Evolutionary conservation across 2,888 invertebrate genomes (phyloP), one percentile per base, ranked within the genome.

Genomic region (Ischnus inquisitorius): DNA sequence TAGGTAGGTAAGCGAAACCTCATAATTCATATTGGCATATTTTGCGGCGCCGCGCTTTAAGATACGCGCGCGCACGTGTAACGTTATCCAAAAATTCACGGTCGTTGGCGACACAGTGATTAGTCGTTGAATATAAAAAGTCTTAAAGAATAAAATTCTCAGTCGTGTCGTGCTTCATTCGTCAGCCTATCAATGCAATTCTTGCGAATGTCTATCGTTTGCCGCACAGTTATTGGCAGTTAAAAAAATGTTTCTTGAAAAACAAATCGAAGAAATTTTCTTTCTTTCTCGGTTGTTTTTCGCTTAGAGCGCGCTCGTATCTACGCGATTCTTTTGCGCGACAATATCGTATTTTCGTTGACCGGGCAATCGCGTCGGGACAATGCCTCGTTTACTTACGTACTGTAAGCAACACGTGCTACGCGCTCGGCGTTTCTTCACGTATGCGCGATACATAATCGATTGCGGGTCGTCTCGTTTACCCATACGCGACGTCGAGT

Each of bases 401-500:
- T 43, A 22, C n/a, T 10, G 39, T 22, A 71, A 71, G 25, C 72
- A 46, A 12, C 25, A 8, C 72, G 43, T 43, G 43, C 25, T 6
- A 43, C 14, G 41, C 60, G n/a, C 39, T 72, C n/a, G 54, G 10
- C 10, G 25, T 8, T 3, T 19, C 14, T 43, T 60, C 43, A 43
- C 43, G 57, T 60, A 25, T 25, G n/a, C 28, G 16, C 12, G 68
- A 68, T 69, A 19, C 72, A 72, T 60, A 72, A 60, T 72, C 43
- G 41, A 72, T 72, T 28, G 14, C 72, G 10, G 19, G 54, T 1
- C 22, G 34, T 25, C 43, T 57, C 43, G 71, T 25, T 43, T 22
- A 48, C 46, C n/a, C 1, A 22, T 14, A 25, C 22, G 25, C 19
- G 19, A 41, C 22, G 39, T 54, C 5, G 57, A 41, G 16, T 54